phyloP scores from a whole-genome alignment of 2,113 vertebrate species.

The Vidua chalybeata region DNA sequence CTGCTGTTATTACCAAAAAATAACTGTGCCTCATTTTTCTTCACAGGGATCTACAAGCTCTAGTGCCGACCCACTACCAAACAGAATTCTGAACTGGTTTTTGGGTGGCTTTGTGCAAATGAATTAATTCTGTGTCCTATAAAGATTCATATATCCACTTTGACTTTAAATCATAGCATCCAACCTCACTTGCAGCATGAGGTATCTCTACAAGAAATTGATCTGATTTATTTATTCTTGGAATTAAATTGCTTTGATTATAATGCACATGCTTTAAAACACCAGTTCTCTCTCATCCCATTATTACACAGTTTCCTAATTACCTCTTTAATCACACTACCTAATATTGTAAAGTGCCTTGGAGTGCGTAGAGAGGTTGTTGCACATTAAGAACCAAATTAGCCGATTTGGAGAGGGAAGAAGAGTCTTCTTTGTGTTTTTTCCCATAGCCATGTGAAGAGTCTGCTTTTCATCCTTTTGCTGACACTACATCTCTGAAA shows the following conservation, averaged over 20 bases:
- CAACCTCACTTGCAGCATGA: background rate
- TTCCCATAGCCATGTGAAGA: background rate
- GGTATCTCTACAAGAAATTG: background rate
- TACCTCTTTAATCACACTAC: slow-evolving; percentile 34
- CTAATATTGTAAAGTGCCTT: slow-evolving; percentile 47
- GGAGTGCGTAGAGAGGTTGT: slow-evolving; percentile 24
- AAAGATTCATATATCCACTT: background rate
- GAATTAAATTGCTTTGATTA: background rate
- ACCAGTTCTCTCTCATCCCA: background rate
- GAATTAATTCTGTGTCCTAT: background rate
- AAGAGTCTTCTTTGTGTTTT: background rate
- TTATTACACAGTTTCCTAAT: slow-evolving; percentile 30
- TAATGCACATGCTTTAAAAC: slow-evolving; percentile 15
- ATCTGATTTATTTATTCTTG: slow-evolving; percentile 13
- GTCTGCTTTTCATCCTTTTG: background rate
- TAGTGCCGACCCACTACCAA: background rate
- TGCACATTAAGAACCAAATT: slow-evolving; percentile 33
- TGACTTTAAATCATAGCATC: background rate
- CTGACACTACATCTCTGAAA: background rate
- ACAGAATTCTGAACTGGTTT: background rate
- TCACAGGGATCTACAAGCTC: background rate
- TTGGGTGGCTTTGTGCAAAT: background rate
- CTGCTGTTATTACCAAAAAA: background rate
- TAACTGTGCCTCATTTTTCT: background rate
- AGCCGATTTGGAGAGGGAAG: background rate